Evolutionary conservation across 2,113 vertebrate species (phyloP).

Genomic region (Lepus europaeus): DNA sequence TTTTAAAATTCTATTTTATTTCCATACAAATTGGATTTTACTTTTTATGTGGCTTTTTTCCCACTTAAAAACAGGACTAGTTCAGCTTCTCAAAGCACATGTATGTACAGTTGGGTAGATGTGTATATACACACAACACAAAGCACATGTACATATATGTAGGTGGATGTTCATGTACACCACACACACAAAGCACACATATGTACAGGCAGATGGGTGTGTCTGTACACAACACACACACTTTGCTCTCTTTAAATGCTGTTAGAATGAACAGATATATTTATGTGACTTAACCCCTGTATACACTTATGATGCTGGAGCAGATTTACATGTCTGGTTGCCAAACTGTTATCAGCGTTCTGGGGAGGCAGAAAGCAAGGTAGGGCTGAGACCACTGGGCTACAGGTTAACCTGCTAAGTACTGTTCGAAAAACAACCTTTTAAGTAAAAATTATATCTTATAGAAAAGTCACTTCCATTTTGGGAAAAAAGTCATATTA

Average conservation of each 20-base stretch:
- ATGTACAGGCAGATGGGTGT: neutral
- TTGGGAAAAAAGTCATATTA: neutral
- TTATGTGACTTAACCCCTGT: too few relatives aligned
- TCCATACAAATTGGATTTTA: neutral
- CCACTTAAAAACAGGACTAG: neutral
- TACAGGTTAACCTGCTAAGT: neutral
- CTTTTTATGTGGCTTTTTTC: neutral
- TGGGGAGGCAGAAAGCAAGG: neutral
- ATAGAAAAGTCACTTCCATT: neutral
- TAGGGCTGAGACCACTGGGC: fast-evolving
- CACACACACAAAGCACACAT: too few relatives aligned
- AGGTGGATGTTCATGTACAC: too few relatives aligned
- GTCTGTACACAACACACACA: fast-evolving
- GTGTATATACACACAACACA: neutral
- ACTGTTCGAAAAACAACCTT: neutral
- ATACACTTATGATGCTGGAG: fast-evolving
- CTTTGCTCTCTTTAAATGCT: neutral
- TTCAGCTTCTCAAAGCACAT: neutral
- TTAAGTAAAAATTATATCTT: neutral
- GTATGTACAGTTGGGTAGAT: too few relatives aligned
- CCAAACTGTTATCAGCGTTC: neutral
- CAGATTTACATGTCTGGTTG: neutral
- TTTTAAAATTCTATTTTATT: neutral
- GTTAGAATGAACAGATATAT: neutral
- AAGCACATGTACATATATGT: too few relatives aligned